Evolutionary conservation across 1,140 invertebrate species (phyloP).

Genomic region (Cydia splendana): DNA sequence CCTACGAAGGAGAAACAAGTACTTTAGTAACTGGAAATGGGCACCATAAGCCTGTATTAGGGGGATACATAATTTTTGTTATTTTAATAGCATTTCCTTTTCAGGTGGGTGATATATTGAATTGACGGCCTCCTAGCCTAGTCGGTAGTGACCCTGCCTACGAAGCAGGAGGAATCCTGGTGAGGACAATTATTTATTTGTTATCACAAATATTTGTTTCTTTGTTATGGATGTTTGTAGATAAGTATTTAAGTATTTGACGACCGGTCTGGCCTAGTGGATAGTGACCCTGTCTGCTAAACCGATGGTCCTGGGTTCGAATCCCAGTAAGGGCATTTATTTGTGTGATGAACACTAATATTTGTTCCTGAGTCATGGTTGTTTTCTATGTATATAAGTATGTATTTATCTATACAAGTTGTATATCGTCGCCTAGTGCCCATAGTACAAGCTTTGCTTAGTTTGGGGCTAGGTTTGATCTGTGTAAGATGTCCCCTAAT

Average conservation of each 20-base stretch:
- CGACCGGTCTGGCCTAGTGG: too few species aligned
- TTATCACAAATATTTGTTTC: not conserved
- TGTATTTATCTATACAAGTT: too few species aligned
- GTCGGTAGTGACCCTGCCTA: not conserved
- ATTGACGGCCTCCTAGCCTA: not conserved
- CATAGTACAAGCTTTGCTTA: too few species aligned
- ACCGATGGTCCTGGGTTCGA: too few species aligned
- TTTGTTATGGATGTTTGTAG: not conserved
- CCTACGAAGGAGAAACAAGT: slow-evolving; percentile 76
- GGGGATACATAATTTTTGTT: not conserved
- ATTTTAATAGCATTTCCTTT: slow-evolving; percentile 34
- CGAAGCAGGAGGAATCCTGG: not conserved
- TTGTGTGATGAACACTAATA: too few species aligned
- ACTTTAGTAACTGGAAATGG: slow-evolving; percentile 71
- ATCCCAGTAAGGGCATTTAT: too few species aligned
- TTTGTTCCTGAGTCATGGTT: too few species aligned
- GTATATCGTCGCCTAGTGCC: not conserved
- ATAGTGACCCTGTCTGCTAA: too few species aligned
- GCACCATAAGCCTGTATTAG: slow-evolving; percentile 50
- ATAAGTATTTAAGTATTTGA: not conserved
- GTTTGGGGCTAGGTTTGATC: too few species aligned
- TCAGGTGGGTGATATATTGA: slow-evolving; percentile 7
- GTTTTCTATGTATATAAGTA: too few species aligned
- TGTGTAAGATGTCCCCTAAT: too few species aligned
- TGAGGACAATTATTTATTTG: not conserved